phyloP scores from a whole-genome alignment of 2,888 invertebrate genomes.

The Himalopsyche kuldschensis region DNA sequence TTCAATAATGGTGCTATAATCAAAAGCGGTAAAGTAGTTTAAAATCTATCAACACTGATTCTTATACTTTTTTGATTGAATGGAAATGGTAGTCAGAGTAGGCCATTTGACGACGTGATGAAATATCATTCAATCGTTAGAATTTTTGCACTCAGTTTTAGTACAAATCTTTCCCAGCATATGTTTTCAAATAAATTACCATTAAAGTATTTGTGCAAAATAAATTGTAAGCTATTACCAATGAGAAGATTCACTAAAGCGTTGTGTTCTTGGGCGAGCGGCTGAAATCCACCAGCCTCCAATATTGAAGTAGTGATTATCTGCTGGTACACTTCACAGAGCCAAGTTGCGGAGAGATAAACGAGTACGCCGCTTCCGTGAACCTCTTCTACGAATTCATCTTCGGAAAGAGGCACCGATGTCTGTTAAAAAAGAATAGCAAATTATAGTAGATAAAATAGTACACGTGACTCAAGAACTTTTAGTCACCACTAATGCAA shows the following conservation, averaged over 20 bases:
- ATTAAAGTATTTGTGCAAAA: not conserved
- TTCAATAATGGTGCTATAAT: not conserved
- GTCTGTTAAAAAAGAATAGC: conserved; percentile 46
- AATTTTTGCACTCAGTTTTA: too few species aligned
- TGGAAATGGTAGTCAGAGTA: too few species aligned
- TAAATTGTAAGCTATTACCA: conserved; percentile 54
- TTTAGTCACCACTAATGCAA: conserved; percentile 38
- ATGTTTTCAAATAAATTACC: too few species aligned
- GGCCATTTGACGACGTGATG: too few species aligned
- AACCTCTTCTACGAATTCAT: conserved; percentile 89
- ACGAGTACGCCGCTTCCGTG: conserved; percentile 91
- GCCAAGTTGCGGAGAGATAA: conserved; percentile 91
- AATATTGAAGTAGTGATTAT: conserved; percentile 74
- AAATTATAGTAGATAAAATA: not conserved
- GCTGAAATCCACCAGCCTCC: conserved; percentile 68
- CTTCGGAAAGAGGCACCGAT: conserved; percentile 69
- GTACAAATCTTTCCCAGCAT: too few species aligned
- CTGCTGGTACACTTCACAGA: conserved; percentile 88
- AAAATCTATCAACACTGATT: not conserved
- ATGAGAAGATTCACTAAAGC: conserved; percentile 75
- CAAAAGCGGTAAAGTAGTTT: not conserved
- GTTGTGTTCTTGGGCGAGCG: conserved; percentile 55
- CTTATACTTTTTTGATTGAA: too few species aligned
- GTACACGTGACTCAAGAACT: not conserved
- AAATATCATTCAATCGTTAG: too few species aligned